Evolutionary conservation across 2,888 invertebrate genomes (phyloP), one percentile per base, ranked within the genome.

Genomic region (Meteorus colon): DNA sequence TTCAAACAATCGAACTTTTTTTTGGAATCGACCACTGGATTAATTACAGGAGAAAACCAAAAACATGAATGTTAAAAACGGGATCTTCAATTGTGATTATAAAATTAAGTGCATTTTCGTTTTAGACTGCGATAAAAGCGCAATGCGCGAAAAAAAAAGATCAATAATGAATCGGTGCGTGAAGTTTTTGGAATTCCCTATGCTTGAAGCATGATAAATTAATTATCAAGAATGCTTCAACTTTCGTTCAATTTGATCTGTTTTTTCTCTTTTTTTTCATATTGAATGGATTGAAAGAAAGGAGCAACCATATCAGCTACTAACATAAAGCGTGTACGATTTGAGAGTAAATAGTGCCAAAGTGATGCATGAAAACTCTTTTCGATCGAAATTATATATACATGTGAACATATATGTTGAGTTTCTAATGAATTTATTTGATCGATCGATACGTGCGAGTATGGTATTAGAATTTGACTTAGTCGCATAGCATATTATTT

Each of bases 281-380:
- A 65, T 70, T 55, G n/a, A 19, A 67, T 51, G 29, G 6, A 48
- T 62, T 55, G 19, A 19, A 67, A 67, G 60, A 55, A 75, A 77
- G 67, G 76, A 77, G 66, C 63, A 75, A 80, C 71, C 80, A 78
- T 81, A 81, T 81, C 80, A 80, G 75, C 77, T 77, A 78, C 60
- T 74, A 8, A 41, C 41, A 41, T 41, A 65, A 74, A 71, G 69
- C 63, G 71, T 69, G 76, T 27, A 27, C 34, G 59, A 55, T 65
- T 77, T 77, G 72, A 79, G 51, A 74, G 74, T 75, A 75, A 75
- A 81, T 77, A 82, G 80, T 82, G 81, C 82, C 82, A 81, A 82
- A 82, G 71, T 63, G 74, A 79, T 74, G 78, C 74, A 76, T 74
- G 73, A 75, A 60, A 71, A 70, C 63, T 68, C 68, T 75, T 75